phyloP scores from a whole-genome alignment of 2,888 invertebrate species.

The Copidosoma aretas region DNA sequence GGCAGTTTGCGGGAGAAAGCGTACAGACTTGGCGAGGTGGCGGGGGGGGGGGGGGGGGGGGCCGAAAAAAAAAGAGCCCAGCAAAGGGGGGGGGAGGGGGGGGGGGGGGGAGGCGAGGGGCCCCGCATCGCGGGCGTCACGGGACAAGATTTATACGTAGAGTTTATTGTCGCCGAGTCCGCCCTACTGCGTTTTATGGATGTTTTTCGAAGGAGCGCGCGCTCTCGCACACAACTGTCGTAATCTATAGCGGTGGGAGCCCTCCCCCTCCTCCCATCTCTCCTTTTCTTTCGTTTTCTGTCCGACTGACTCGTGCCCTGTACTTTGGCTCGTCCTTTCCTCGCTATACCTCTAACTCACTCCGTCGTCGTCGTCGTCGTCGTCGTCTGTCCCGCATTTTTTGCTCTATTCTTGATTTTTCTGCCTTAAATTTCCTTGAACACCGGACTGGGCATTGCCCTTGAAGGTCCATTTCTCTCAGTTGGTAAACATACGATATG shows the following conservation, averaged over 20 bases:
- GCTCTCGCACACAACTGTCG: constrained; percentile 48
- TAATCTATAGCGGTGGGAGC: constrained; percentile 59
- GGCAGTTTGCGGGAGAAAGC: neutral
- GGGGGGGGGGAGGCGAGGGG: constrained; percentile 43
- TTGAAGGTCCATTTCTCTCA: too few species aligned
- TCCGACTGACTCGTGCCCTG: constrained; percentile 6
- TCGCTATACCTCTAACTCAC: neutral
- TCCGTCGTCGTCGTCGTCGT: neutral
- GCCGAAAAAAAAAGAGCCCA: constrained; percentile 36
- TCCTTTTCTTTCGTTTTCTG: constrained; percentile 42
- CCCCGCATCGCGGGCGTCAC: constrained; percentile 61
- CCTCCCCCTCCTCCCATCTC: constrained; percentile 35
- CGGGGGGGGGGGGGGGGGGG: constrained; percentile 40
- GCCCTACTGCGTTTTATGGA: constrained; percentile 64
- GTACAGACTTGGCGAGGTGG: constrained; percentile 38
- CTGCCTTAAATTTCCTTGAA: neutral
- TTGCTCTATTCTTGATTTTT: constrained; percentile 29
- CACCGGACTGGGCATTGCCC: too few species aligned
- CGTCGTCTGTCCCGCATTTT: constrained; percentile 16
- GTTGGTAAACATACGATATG: too few species aligned
- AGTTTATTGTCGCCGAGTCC: constrained; percentile 64
- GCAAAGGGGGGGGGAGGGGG: constrained; percentile 28
- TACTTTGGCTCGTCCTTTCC: constrained; percentile 15
- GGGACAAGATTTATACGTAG: constrained; percentile 63
- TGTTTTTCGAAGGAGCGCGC: constrained; percentile 61